These are phyloP conservation scores for Indicator indicator DNA, from an alignment of 2,113 vertebrate species.

Conservation along the genomic window DNA sequence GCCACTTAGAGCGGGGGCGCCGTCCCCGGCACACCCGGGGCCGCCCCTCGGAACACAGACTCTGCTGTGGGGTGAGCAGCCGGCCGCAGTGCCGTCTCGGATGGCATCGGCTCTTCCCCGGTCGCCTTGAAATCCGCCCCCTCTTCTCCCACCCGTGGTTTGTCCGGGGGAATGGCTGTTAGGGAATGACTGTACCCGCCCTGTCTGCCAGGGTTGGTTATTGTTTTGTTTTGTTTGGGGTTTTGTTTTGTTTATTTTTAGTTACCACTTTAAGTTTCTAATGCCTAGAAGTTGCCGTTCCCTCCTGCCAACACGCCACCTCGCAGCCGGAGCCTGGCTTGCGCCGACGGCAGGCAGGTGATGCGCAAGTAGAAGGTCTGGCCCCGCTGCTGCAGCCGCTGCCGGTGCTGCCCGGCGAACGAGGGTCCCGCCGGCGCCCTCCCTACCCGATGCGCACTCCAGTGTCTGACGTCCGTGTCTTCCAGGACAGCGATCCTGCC, in stretches of 20 bases:
- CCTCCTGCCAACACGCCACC: constrained; percentile 67
- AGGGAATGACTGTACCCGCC: neutral
- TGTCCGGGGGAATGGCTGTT: neutral
- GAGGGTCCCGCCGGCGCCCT: neutral
- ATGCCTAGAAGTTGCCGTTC: constrained; percentile 25
- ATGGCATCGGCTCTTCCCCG: neutral
- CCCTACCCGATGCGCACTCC: neutral
- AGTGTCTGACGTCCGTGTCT: neutral
- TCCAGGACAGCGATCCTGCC: neutral
- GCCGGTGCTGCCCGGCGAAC: neutral
- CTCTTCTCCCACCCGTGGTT: neutral
- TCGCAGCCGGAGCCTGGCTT: constrained; percentile 13
- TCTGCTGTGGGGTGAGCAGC: neutral
- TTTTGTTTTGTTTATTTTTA: neutral
- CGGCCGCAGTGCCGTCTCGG: neutral
- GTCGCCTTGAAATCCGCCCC: neutral
- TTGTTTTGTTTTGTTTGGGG: neutral
- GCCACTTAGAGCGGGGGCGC: constrained; percentile 71
- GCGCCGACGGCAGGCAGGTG: neutral
- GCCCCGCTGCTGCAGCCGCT: neutral
- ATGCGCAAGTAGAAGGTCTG: neutral
- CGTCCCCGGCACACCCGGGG: neutral
- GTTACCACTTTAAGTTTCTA: neutral
- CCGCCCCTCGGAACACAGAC: neutral
- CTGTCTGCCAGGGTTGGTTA: neutral